A percentile compares a stretch with the other conserved stretches of the same genome.
These are phyloP conservation scores for Percopsis transmontana DNA, from an alignment of 2,113 vertebrate genomes.

Conservation along the genomic window DNA sequence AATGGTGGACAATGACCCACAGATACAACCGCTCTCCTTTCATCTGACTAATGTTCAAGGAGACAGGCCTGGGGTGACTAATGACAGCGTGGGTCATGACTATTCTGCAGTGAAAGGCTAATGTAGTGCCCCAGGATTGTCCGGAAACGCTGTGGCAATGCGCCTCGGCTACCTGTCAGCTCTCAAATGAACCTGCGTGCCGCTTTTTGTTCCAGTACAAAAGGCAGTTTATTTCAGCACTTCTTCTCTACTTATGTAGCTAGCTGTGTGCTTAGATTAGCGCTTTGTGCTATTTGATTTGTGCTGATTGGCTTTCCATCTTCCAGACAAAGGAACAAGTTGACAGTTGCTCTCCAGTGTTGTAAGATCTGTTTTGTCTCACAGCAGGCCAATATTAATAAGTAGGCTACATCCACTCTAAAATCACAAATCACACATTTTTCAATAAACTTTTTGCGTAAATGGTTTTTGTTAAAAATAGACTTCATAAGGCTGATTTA, in stretches of 20 bases:
- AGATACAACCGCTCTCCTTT: conserved; percentile 47
- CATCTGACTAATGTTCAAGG: conserved; percentile 50
- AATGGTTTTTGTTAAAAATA: too few species aligned
- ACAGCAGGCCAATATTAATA: background rate
- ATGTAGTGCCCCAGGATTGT: conserved; percentile 19
- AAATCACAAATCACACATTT: too few species aligned
- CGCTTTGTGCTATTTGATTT: background rate
- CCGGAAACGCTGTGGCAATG: conserved; percentile 2
- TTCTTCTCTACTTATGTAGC: conserved; percentile 4
- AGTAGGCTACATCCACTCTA: too few species aligned
- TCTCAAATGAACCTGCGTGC: conserved; percentile 8
- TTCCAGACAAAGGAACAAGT: background rate
- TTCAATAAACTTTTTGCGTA: too few species aligned
- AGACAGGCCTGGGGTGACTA: conserved; percentile 7
- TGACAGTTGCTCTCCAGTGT: background rate
- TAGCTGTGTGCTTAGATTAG: background rate
- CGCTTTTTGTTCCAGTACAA: conserved; percentile 11
- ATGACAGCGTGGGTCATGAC: conserved; percentile 28
- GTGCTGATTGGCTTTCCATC: conserved; percentile 1
- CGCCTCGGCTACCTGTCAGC: background rate
- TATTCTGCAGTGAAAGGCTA: conserved; percentile 18
- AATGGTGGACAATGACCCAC: conserved; percentile 49
- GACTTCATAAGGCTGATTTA: too few species aligned
- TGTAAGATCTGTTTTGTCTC: background rate
- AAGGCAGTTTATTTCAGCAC: conserved; percentile 4